Percentiles rank a stretch among this genome's conserved stretches.
These are phyloP conservation scores for Perognathus longimembris DNA, from an alignment of 2,113 vertebrate species.

Conservation along the genomic window DNA sequence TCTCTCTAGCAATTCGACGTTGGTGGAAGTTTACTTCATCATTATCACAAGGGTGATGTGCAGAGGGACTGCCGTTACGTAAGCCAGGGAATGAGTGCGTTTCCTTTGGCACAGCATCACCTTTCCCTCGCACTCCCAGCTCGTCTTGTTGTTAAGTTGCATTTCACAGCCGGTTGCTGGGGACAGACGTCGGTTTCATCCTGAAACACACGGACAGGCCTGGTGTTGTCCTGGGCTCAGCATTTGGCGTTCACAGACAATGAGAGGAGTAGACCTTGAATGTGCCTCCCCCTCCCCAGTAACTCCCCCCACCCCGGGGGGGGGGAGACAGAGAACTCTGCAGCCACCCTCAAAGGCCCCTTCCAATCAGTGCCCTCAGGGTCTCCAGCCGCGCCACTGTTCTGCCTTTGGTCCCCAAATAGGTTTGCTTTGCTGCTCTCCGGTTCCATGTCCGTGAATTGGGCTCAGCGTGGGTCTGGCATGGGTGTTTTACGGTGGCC, in stretches of 20 bases:
- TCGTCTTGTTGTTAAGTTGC: background rate
- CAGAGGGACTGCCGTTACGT: too few species aligned
- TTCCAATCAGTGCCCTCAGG: background rate
- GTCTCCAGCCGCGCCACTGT: background rate
- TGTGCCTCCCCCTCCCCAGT: accelerated
- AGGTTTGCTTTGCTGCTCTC: background rate
- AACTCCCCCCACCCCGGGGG: too few species aligned
- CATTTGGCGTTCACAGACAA: background rate
- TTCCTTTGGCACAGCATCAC: too few species aligned
- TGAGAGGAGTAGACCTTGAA: background rate
- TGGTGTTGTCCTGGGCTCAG: background rate
- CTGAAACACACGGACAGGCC: background rate
- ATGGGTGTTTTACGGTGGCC: background rate
- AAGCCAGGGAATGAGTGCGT: too few species aligned
- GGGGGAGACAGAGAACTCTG: background rate
- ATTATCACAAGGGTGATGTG: too few species aligned
- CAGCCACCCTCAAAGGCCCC: background rate
- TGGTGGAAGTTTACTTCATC: background rate
- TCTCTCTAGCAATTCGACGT: background rate
- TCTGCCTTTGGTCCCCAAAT: background rate
- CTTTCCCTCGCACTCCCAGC: background rate
- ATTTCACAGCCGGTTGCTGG: conserved; percentile 9
- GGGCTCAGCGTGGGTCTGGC: background rate
- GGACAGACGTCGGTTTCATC: background rate
- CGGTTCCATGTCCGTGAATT: background rate